These are phyloP conservation scores for Caenorhabditis wallacei DNA, from an alignment of 2,888 invertebrate species.

Conservation along the genomic window DNA sequence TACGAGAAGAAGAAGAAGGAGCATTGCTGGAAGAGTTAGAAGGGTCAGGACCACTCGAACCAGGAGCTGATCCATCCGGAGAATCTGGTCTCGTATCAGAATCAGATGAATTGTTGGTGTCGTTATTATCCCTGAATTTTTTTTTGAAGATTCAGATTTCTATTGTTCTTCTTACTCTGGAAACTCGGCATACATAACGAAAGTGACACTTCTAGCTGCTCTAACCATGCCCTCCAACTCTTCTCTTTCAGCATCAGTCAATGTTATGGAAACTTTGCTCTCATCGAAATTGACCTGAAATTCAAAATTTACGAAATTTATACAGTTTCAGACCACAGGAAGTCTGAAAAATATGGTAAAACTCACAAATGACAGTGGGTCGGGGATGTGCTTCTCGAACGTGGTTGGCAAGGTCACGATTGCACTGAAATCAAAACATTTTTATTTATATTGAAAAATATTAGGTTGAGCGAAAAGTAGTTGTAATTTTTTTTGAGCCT, in stretches of 20 bases:
- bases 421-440: not conserved
- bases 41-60: not conserved
- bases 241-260: not conserved
- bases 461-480: no score
- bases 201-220: not conserved
- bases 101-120: not conserved
- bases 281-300: not conserved
- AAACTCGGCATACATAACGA: constrained; percentile 19
- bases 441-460: no score
- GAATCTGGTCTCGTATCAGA: not conserved
- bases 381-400: not conserved
- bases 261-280: not conserved
- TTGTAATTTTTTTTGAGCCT: no score
- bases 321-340: no score
- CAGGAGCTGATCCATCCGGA: not conserved
- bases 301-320: not conserved
- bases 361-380: not conserved
- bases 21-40: not conserved
- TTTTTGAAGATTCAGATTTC: not conserved
- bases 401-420: not conserved
- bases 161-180: not conserved
- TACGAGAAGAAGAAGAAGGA: not conserved
- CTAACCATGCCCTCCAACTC: not conserved
- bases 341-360: not conserved
- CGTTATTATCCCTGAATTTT: not conserved